Evolutionary conservation across 2,797 vertebrate genomes (phyloP).

Genomic region (Sebastes flavidus): DNA sequence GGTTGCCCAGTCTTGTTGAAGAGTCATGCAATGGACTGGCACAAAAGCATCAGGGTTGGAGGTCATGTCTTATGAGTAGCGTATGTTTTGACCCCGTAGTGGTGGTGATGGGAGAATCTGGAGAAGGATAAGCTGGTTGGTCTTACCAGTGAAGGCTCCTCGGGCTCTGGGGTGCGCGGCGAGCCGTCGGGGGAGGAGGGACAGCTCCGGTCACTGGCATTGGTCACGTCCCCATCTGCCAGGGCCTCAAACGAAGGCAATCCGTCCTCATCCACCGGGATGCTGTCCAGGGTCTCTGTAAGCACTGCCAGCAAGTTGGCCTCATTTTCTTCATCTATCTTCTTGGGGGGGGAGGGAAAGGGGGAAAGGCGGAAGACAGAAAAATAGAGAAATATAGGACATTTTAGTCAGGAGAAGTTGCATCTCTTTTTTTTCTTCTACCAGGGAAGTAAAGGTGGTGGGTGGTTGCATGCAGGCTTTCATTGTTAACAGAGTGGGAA

Average conservation of each 20-base stretch:
- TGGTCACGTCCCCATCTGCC: constrained; percentile 99
- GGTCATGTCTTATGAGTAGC: constrained; percentile 50
- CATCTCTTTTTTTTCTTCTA: constrained; percentile 53
- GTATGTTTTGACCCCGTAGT: constrained; percentile 1
- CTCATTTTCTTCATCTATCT: constrained; percentile 99
- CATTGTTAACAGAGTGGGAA: constrained; percentile 68
- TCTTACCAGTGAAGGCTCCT: constrained; percentile 99
- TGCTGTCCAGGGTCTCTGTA: constrained; percentile 99
- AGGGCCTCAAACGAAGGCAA: constrained; percentile 98
- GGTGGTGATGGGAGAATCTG: constrained; percentile 11
- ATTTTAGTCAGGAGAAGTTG: constrained; percentile 78
- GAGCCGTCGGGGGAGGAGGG: constrained; percentile 93
- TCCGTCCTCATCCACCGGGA: constrained; percentile 99
- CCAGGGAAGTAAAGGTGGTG: constrained; percentile 55
- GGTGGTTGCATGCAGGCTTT: constrained; percentile 56
- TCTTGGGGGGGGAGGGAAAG: constrained; percentile 82
- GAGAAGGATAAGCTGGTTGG: constrained; percentile 63
- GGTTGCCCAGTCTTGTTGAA: constrained; percentile 15
- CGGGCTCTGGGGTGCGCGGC: constrained; percentile 93
- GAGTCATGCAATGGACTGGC: constrained; percentile 45
- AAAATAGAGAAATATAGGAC: constrained; percentile 76
- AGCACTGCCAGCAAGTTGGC: constrained; percentile 99
- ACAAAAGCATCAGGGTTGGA: constrained; percentile 59
- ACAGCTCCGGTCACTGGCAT: constrained; percentile 94
- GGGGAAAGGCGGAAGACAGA: constrained; percentile 37